phyloP scores from a whole-genome alignment of 1,140 invertebrate species.

The Drosophila ficusphila region DNA sequence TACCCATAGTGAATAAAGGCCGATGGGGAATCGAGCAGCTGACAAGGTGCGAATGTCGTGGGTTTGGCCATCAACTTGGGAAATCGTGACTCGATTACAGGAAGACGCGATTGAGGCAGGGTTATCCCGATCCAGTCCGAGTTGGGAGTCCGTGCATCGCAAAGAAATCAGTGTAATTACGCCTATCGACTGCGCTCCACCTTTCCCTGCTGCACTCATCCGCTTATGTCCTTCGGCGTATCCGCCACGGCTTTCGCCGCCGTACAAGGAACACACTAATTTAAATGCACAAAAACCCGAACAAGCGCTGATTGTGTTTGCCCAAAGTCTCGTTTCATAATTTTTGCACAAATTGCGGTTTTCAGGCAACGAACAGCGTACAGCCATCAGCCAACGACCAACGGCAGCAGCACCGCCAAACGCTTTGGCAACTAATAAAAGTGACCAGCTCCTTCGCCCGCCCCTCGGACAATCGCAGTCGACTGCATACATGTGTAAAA shows the following conservation, averaged over 20 bases:
- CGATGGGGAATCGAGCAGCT: conserved; percentile 1
- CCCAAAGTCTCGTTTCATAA: conserved; percentile 78
- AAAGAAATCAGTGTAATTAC: conserved; percentile 14
- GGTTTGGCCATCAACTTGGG: conserved; percentile 1
- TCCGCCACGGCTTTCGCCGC: background rate
- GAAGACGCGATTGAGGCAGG: background rate
- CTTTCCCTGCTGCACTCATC: conserved; percentile 19
- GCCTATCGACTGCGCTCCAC: background rate
- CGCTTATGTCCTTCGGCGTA: conserved; percentile 13
- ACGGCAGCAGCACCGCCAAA: conserved; percentile 45
- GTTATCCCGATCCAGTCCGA: background rate
- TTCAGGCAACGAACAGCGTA: conserved; percentile 35
- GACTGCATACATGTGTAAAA: conserved; percentile 73
- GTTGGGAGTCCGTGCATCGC: background rate
- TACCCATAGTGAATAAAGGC: conserved; percentile 1
- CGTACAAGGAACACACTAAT: conserved; percentile 55
- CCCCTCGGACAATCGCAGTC: conserved; percentile 17
- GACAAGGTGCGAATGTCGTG: conserved; percentile 40
- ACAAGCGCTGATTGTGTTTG: conserved; percentile 74
- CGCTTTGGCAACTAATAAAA: conserved; percentile 62
- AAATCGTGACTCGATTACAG: conserved; percentile 8
- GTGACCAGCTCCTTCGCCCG: conserved; percentile 7
- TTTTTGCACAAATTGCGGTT: conserved; percentile 81
- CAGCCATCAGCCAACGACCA: conserved; percentile 18
- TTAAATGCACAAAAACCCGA: conserved; percentile 75